Evolutionary conservation across 1,140 invertebrate genomes (phyloP).

Genomic region (Leptinotarsa defecta): DNA sequence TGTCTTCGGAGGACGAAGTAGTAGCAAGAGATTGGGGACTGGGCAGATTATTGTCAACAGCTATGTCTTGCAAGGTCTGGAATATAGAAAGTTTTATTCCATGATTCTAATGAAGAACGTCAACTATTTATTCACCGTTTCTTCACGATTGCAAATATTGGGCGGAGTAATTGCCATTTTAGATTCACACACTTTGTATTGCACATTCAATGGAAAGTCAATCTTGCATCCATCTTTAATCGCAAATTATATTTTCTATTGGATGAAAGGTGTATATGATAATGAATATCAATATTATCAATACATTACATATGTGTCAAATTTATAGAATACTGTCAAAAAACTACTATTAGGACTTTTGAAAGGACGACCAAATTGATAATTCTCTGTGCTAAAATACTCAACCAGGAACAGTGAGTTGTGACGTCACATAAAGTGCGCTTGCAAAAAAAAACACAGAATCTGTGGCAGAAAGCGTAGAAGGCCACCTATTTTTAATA

Average conservation of each 20-base stretch:
- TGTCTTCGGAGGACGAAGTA: conserved; percentile 58
- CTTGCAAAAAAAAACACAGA: no score
- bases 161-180: conserved; percentile 30
- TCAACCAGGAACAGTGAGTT: no score
- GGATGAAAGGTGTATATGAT: neutral
- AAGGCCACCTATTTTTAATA: no score
- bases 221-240: conserved; percentile 12
- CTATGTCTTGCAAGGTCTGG: conserved; percentile 22
- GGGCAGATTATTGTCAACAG: conserved; percentile 25
- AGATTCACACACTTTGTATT: neutral
- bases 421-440: no score
- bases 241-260: neutral
- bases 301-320: neutral
- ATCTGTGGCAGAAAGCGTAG: no score
- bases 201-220: neutral
- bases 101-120: neutral
- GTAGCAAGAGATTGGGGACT: conserved; percentile 22
- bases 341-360: no score
- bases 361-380: no score
- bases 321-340: neutral
- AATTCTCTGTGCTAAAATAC: no score
- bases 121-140: neutral
- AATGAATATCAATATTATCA: conserved; percentile 1
- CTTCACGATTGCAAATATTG: conserved; percentile 16
- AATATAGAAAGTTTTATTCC: neutral